Conservation (phyloP, 2,797 vertebrate genomes). For the Malacoctenus gilli region DNA sequence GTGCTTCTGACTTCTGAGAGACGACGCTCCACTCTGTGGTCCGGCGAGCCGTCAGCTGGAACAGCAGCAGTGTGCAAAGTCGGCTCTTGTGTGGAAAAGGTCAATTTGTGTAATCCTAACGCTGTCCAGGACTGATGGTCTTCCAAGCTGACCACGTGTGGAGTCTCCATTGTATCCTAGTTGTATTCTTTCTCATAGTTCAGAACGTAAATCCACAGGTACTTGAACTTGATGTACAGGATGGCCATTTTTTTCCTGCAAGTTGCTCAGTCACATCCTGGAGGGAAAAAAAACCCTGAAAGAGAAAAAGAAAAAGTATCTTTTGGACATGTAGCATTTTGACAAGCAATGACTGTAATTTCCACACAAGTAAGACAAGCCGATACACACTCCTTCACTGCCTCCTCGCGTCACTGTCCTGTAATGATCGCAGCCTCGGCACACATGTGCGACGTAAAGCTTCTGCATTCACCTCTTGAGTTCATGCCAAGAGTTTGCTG, state of each 20-base stretch:
- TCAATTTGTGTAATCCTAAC: slow-evolving; percentile 50
- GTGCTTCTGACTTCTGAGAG: slow-evolving; percentile 27
- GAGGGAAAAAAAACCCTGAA: slow-evolving; percentile 53
- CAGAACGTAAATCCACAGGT: slow-evolving; percentile 74
- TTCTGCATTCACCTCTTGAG: slow-evolving; percentile 31
- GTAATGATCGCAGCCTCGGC: not conserved
- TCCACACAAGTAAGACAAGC: slow-evolving; percentile 14
- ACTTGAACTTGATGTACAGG: slow-evolving; percentile 63
- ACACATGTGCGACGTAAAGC: slow-evolving; percentile 4
- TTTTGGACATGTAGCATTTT: slow-evolving; percentile 29
- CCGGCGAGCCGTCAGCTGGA: slow-evolving; percentile 30
- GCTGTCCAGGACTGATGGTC: slow-evolving; percentile 48
- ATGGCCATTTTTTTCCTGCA: slow-evolving; percentile 61
- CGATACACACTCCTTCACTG: slow-evolving; percentile 22
- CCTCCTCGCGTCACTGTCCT: slow-evolving; percentile 7
- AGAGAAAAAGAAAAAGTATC: slow-evolving; percentile 37
- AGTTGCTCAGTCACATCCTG: slow-evolving; percentile 32
- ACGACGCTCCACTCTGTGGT: slow-evolving; percentile 29
- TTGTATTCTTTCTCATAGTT: slow-evolving; percentile 71
- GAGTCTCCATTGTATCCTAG: slow-evolving; percentile 80
- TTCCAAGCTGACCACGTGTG: slow-evolving; percentile 58
- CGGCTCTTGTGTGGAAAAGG: slow-evolving; percentile 46
- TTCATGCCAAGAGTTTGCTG: slow-evolving; percentile 34
- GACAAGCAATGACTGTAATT: slow-evolving; percentile 8
- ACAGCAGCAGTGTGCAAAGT: slow-evolving; percentile 46